Evolutionary conservation across 2,888 invertebrate species (phyloP), one percentile per base, ranked within the genome.

Genomic region (Polydrusus tereticollis): DNA sequence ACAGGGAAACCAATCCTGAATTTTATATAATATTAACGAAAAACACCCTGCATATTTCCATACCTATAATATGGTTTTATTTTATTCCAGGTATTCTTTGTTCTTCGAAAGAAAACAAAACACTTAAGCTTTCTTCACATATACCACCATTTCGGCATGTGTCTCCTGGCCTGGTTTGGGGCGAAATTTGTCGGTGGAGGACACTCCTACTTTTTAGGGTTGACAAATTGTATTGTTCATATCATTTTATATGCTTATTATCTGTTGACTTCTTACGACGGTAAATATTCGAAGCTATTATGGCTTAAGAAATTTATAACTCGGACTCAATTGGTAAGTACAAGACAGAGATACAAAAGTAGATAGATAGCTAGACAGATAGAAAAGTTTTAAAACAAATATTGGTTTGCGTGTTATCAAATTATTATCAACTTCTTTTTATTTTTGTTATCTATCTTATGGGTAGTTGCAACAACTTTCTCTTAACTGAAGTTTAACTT

Each of bases 241-340:
- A 82, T 89, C 0, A 83, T 94, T 23, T 96, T 96, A 95, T 96
- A 96, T 81, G 86, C 87, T 0, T 94, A 96, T 83, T 96, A 96
- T 86, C n/a, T n/a, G n/a, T n/a, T n/a, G n/a, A n/a, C n/a, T n/a
- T n/a, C n/a, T n/a, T n/a, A 92, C 69, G 88, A 92, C 47, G 93
- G 93, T 0, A 87, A 88, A 55, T 88, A 92, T 80, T 91, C 92
- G 77, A 87, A 91, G 70, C 62, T 70, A 63, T 83, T 92, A 0
- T 93, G 93, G 93, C 93, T 95, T 92, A 96, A 96, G 83, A 93
- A 93, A 76, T 89, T 94, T 80, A 91, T 97, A 72, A 96, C 96
- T 0, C 93, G 93, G 80, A 81, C 96, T 78, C 96, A 97, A 86
- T 89, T 96, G 82, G 90, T 90, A 85, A 86, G 87, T 20, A 50